Conservation (phyloP, 2,888 invertebrate genomes). For the Mactromeris polynyma region DNA sequence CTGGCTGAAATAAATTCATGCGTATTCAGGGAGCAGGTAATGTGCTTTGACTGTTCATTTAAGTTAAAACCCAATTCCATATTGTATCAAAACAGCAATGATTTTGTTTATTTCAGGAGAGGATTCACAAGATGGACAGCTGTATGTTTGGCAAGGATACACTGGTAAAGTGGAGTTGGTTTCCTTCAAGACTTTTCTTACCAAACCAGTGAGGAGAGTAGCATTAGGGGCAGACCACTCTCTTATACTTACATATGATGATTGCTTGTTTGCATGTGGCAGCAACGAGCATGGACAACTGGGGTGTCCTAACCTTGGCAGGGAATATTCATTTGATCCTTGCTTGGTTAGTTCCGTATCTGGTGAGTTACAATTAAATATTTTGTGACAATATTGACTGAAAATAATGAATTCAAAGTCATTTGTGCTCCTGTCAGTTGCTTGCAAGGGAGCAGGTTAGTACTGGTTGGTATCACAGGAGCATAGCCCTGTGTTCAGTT, state of each 20-base stretch:
- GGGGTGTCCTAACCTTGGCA: slow-evolving; percentile 76
- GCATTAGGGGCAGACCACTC: slow-evolving; percentile 83
- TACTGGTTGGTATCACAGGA: too few species aligned
- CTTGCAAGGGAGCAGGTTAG: too few species aligned
- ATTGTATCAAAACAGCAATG: not conserved
- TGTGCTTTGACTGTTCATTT: too few species aligned
- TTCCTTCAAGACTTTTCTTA: slow-evolving; percentile 75
- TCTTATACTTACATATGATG: slow-evolving; percentile 81
- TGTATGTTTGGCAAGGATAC: slow-evolving; percentile 82
- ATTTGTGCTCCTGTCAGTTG: too few species aligned
- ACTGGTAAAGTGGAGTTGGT: slow-evolving; percentile 75
- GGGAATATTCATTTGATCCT: slow-evolving; percentile 77
- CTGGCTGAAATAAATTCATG: too few species aligned
- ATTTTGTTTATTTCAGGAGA: slow-evolving; percentile 64
- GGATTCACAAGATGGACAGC: slow-evolving; percentile 72
- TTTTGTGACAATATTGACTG: too few species aligned
- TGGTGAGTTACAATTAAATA: slow-evolving; percentile 67
- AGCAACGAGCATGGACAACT: slow-evolving; percentile 84
- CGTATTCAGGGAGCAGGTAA: too few species aligned
- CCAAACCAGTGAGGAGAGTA: slow-evolving; percentile 74
- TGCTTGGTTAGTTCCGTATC: slow-evolving; percentile 71
- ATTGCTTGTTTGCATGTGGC: slow-evolving; percentile 83
- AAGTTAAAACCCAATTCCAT: too few species aligned
- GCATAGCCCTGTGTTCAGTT: too few species aligned
- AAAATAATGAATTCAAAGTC: too few species aligned